Evolutionary conservation across 2,113 vertebrate genomes (phyloP).

Genomic region (Nothocercus nigrocapillus): DNA sequence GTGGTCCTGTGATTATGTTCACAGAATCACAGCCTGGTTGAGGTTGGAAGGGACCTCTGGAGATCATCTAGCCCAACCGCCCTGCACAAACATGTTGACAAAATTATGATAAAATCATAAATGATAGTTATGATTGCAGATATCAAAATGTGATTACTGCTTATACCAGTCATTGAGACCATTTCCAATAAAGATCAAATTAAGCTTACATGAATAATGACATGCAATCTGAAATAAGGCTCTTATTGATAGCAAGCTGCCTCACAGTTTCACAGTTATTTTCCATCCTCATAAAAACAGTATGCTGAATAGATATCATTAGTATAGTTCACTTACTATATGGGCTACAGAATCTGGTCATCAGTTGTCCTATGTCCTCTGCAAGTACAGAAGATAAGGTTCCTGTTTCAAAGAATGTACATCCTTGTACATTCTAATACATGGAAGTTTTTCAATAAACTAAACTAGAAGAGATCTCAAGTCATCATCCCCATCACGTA

Average conservation of each 20-base stretch:
- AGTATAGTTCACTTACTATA: not conserved
- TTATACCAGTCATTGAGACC: not conserved
- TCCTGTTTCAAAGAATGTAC: not conserved
- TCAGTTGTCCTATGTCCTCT: not conserved
- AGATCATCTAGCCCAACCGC: too few relatives aligned
- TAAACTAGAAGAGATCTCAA: not conserved
- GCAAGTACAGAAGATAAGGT: not conserved
- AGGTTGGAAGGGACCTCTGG: too few relatives aligned
- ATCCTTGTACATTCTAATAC: not conserved
- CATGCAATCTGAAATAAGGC: not conserved
- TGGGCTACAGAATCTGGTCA: not conserved
- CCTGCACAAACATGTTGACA: not conserved
- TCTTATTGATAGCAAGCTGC: not conserved
- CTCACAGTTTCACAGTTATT: not conserved
- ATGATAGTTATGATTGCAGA: not conserved
- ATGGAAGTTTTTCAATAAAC: not conserved
- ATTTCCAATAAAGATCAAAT: not conserved
- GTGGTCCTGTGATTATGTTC: not conserved
- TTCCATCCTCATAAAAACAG: not conserved
- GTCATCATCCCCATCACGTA: not conserved
- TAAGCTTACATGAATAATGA: not conserved
- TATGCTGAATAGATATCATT: not conserved
- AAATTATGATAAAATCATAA: not conserved
- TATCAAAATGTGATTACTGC: not conserved
- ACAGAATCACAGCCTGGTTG: not conserved